Percentiles rank a stretch among this genome's conserved stretches.
phyloP scores from a whole-genome alignment of 2,113 vertebrate species.

The Pachyramphus minor region DNA sequence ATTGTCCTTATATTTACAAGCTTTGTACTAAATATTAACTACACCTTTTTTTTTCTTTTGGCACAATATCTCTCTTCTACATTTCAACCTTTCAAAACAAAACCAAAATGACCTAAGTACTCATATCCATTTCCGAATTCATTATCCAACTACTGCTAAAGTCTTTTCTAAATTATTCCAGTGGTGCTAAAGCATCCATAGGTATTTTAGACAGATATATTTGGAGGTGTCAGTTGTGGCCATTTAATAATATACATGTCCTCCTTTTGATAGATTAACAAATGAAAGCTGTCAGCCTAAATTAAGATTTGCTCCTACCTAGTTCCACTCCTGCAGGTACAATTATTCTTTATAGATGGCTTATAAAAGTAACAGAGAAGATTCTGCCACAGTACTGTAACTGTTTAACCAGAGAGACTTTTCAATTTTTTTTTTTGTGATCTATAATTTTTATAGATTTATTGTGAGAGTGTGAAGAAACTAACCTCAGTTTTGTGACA shows the following conservation, averaged over 20 bases:
- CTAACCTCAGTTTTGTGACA: not conserved
- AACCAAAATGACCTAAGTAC: not conserved
- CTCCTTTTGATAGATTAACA: not conserved
- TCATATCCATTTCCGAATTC: not conserved
- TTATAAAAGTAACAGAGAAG: not conserved
- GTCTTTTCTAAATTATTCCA: not conserved
- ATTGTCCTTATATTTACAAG: not conserved
- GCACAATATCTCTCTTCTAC: not conserved
- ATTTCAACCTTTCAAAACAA: not conserved
- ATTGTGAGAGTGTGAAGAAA: not conserved
- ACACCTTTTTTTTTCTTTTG: not conserved
- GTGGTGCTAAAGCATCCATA: not conserved
- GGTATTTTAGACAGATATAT: not conserved
- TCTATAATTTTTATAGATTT: not conserved
- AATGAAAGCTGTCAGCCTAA: not conserved
- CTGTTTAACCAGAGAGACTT: not conserved
- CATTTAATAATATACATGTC: not conserved
- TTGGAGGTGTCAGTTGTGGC: not conserved
- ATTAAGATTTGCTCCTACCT: not conserved
- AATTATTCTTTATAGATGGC: not conserved
- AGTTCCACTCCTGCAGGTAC: not conserved
- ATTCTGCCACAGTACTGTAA: not conserved
- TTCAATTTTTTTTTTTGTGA: not conserved
- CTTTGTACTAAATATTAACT: not conserved
- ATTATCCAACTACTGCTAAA: not conserved